These are phyloP conservation scores for Anhinga rufa DNA, from an alignment of 2,113 vertebrate species.

Conservation along the genomic window DNA sequence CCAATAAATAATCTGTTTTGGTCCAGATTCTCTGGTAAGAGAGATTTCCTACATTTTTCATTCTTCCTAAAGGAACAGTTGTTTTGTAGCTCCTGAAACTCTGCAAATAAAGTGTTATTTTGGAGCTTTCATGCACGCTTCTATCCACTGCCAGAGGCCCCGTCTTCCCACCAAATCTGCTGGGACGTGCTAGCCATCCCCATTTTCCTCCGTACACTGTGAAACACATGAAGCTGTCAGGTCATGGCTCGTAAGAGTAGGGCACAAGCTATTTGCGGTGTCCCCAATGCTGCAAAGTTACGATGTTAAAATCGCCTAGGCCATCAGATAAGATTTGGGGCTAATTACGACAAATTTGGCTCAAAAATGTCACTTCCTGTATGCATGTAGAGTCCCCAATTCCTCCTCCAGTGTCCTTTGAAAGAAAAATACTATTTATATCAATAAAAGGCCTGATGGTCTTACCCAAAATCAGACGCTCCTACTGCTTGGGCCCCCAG, in stretches of 20 bases:
- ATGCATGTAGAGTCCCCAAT: not conserved
- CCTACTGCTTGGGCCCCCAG: too few relatives aligned
- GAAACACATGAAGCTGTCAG: not conserved
- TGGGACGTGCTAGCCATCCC: not conserved
- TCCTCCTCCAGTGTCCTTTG: not conserved
- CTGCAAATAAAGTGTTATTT: not conserved
- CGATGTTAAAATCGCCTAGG: not conserved
- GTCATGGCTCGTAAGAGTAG: not conserved
- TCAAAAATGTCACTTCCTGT: not conserved
- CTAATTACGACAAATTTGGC: not conserved
- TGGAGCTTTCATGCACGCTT: not conserved
- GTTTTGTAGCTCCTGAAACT: not conserved
- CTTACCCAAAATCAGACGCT: not conserved
- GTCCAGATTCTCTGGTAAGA: not conserved
- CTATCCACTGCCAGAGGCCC: not conserved
- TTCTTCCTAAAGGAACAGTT: not conserved
- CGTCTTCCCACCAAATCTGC: rapidly evolving
- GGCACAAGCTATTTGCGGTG: too few relatives aligned
- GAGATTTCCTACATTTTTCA: not conserved
- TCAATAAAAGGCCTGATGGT: not conserved
- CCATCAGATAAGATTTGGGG: not conserved
- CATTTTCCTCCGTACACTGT: too few relatives aligned
- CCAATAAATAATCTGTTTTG: not conserved
- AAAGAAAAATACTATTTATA: not conserved
- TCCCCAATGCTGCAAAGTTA: rapidly evolving